Conservation (phyloP, 2,797 vertebrate species). For the Mormyrus proboscirostris region DNA sequence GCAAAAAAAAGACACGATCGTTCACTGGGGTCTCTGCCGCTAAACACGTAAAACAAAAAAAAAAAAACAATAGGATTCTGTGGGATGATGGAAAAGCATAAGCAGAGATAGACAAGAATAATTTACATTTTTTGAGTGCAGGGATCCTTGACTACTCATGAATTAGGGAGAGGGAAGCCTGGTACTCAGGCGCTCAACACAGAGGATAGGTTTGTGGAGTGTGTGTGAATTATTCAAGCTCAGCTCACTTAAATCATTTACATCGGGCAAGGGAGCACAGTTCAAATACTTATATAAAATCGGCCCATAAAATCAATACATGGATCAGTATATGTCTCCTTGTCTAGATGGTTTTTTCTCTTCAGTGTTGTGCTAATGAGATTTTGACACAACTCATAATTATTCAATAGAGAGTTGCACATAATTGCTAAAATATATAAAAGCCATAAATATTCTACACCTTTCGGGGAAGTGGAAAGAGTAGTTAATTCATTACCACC, state of each 20-base stretch:
- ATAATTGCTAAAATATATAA: neutral
- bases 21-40: neutral
- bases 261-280: neutral
- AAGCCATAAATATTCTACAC: neutral
- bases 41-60: neutral
- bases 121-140: neutral
- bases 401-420: neutral
- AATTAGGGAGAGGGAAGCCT: neutral
- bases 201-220: neutral
- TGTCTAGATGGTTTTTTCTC: neutral
- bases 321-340: neutral
- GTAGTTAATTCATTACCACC: neutral
- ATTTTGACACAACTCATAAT: conserved; percentile 1
- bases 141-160: neutral
- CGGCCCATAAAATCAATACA: neutral
- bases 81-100: neutral
- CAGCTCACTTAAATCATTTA: neutral
- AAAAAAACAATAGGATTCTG: neutral
- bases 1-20: neutral
- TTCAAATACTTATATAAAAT: neutral
- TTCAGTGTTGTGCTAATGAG: neutral
- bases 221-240: neutral
- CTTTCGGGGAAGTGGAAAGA: neutral
- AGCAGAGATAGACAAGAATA: neutral
- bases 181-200: neutral